Evolutionary conservation across 2,888 invertebrate genomes (phyloP).

Genomic region (Leucoptera coffeella): DNA sequence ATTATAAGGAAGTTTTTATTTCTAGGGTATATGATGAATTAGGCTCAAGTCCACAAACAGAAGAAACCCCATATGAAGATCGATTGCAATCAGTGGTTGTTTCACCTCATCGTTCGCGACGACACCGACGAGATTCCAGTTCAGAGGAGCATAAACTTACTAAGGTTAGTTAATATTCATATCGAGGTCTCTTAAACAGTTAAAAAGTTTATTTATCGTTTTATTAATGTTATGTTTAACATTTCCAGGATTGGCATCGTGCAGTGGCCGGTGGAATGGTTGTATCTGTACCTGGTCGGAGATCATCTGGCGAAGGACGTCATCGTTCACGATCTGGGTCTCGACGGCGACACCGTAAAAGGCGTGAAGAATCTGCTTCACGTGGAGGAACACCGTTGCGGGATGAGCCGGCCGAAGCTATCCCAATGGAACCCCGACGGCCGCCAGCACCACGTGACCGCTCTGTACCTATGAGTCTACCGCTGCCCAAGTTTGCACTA

Average conservation of each 20-base stretch:
- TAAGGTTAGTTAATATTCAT: slow-evolving; percentile 14
- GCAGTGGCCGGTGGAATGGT: slow-evolving; percentile 14
- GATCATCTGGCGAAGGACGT: slow-evolving; percentile 23
- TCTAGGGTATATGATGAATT: slow-evolving; percentile 39
- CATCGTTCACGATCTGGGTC: slow-evolving; percentile 39
- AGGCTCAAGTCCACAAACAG: slow-evolving; percentile 65
- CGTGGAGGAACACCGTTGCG: slow-evolving; percentile 81
- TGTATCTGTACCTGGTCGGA: slow-evolving; percentile 21
- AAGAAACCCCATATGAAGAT: slow-evolving; percentile 46
- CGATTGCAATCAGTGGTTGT: slow-evolving; percentile 50
- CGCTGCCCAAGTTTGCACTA: slow-evolving; percentile 83
- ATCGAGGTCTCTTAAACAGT: too few relatives aligned
- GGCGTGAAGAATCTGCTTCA: slow-evolving; percentile 44
- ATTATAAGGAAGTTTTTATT: slow-evolving; percentile 37
- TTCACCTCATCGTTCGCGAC: slow-evolving; percentile 34
- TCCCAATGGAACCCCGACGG: slow-evolving; percentile 70
- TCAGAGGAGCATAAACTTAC: slow-evolving; percentile 58
- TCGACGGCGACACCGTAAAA: slow-evolving; percentile 63
- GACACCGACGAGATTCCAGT: slow-evolving; percentile 60
- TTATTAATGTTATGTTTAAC: too few relatives aligned
- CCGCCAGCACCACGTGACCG: slow-evolving; percentile 49
- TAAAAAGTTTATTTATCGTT: too few relatives aligned
- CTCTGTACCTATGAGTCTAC: slow-evolving; percentile 71
- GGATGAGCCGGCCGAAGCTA: slow-evolving; percentile 67
- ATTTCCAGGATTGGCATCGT: slow-evolving; percentile 31